These are phyloP conservation scores for Ctenochaetus hawaiiensis DNA, from an alignment of 2,797 vertebrate genomes.

Conservation along the genomic window DNA sequence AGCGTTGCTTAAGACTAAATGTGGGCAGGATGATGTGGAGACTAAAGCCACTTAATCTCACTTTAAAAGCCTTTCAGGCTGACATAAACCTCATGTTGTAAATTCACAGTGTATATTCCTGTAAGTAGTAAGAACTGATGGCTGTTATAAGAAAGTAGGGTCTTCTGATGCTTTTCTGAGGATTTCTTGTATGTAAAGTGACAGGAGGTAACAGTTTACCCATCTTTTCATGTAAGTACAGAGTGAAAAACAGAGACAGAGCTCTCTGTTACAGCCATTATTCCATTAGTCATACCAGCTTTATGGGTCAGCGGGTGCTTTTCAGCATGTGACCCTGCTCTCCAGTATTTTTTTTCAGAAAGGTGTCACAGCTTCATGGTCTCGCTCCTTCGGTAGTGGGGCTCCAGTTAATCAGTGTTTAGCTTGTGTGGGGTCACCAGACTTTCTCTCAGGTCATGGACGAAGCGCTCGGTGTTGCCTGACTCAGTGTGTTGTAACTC, in stretches of 20 bases:
- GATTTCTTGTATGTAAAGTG: not conserved
- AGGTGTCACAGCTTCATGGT: conserved; percentile 28
- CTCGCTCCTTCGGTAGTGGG: not conserved
- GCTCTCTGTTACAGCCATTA: conserved; percentile 12
- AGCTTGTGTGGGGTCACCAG: conserved; percentile 24
- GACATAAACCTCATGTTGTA: conserved; percentile 37
- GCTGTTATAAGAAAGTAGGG: conserved; percentile 3
- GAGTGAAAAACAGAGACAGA: conserved; percentile 13
- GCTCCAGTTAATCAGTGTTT: conserved; percentile 33
- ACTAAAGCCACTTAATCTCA: conserved; percentile 25
- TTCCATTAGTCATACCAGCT: conserved; percentile 45
- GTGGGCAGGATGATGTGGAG: not conserved
- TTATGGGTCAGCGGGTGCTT: conserved; percentile 38
- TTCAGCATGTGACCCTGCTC: conserved; percentile 28
- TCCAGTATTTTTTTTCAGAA: conserved; percentile 24
- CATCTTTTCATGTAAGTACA: conserved; percentile 20
- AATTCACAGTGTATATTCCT: conserved; percentile 54
- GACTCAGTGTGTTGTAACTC: not conserved
- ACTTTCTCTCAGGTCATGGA: conserved; percentile 15
- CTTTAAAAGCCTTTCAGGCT: conserved; percentile 3
- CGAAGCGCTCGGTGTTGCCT: conserved; percentile 15
- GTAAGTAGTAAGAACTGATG: conserved; percentile 17
- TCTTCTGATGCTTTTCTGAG: conserved; percentile 2
- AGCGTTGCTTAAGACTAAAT: not conserved
- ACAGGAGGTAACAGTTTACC: not conserved